These are phyloP conservation scores for Idaea dimidiata DNA, from an alignment of 2,888 invertebrate species.

Conservation along the genomic window DNA sequence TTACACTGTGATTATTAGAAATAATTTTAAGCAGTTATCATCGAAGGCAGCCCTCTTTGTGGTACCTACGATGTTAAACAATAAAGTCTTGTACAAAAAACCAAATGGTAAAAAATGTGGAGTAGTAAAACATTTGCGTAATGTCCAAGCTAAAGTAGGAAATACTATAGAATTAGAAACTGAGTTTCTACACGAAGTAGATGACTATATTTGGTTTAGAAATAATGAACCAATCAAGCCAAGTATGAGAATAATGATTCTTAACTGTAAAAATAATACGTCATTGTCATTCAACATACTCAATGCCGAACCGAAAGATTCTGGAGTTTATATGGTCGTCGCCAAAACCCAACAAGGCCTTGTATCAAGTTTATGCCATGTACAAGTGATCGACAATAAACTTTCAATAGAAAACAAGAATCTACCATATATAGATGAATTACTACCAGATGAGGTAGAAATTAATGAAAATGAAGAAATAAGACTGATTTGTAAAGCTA, in stretches of 20 bases:
- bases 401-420: constrained; percentile 15
- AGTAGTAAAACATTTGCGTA: constrained; percentile 27
- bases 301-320: constrained; percentile 29
- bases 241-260: constrained; percentile 26
- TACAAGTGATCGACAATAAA: constrained; percentile 26
- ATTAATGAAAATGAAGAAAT: constrained; percentile 32
- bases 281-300: constrained; percentile 21
- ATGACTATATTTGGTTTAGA: constrained; percentile 35
- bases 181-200: constrained; percentile 17
- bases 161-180: constrained; percentile 30
- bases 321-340: constrained; percentile 39
- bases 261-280: constrained; percentile 15
- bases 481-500: constrained; percentile 31
- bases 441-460: constrained; percentile 32
- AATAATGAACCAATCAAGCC: constrained; percentile 25
- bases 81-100: constrained; percentile 11
- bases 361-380: constrained; percentile 34
- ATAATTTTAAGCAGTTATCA: constrained; percentile 18
- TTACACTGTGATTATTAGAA: constrained; percentile 30
- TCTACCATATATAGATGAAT: constrained; percentile 29
- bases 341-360: constrained; percentile 30
- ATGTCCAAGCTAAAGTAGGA: constrained; percentile 26
- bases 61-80: constrained; percentile 11
- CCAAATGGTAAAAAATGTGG: constrained; percentile 5
- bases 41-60: constrained; percentile 35